These are phyloP conservation scores for Diuraphis noxia DNA, from an alignment of 1,140 invertebrate species.

Conservation along the genomic window DNA sequence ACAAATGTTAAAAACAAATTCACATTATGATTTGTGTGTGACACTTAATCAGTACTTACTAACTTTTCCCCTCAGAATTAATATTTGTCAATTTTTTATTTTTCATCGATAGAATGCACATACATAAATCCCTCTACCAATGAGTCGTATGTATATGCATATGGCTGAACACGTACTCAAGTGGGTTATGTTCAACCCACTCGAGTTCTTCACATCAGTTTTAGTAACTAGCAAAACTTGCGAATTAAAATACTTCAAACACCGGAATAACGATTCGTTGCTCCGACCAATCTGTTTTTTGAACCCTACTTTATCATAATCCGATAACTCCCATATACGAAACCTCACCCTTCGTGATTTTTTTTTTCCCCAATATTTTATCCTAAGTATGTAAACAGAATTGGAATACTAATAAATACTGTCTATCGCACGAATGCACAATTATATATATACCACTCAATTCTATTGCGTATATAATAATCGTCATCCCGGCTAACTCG, in stretches of 20 bases:
- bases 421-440: not conserved
- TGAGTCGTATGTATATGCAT: not conserved
- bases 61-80: not conserved
- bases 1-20: not conserved
- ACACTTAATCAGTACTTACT: not conserved
- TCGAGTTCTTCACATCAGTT: not conserved
- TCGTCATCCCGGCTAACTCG: not conserved
- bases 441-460: not conserved
- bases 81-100: conserved; percentile 19
- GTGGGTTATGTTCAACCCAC: conserved; percentile 17
- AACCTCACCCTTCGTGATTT: conserved; percentile 1
- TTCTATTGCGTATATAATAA: not conserved
- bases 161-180: not conserved
- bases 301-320: conserved; percentile 20
- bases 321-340: not conserved
- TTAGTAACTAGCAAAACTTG: conserved; percentile 19
- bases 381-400: not conserved
- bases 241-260: conserved; percentile 35
- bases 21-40: not conserved
- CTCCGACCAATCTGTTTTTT: not conserved
- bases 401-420: not conserved
- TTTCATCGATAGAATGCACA: not conserved
- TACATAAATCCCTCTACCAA: not conserved
- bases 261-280: not conserved
- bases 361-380: not conserved